Conservation (phyloP, 2,797 vertebrate species). For the Notolepis coatsorum region DNA sequence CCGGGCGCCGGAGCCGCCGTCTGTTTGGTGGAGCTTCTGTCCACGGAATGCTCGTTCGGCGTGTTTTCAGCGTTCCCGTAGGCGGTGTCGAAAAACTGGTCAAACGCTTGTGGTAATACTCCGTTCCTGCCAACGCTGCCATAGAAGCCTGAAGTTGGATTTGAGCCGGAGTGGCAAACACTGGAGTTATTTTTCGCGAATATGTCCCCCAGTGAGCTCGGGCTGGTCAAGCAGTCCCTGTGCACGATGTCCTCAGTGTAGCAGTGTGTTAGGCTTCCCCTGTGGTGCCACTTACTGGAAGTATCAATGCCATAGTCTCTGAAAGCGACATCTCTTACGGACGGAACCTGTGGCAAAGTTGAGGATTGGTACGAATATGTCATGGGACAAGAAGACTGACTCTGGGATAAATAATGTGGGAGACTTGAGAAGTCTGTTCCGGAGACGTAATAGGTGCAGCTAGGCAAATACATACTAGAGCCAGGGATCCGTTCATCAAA, state of each 20-base stretch:
- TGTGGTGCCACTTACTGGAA: conserved; percentile 96
- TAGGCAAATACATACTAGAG: conserved; percentile 99
- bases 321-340: conserved; percentile 98
- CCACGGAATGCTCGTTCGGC: conserved; percentile 83
- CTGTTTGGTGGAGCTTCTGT: conserved; percentile 84
- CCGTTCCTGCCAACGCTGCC: conserved; percentile 95
- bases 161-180: conserved; percentile 87
- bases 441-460: conserved; percentile 99
- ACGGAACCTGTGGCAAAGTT: conserved; percentile 96
- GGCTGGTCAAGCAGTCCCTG: conserved; percentile 93
- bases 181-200: conserved; percentile 90
- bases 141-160: conserved; percentile 90
- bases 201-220: conserved; percentile 90
- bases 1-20: conserved; percentile 78
- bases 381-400: conserved; percentile 96
- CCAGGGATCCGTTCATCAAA: conserved; percentile 98
- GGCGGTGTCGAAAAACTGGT: conserved; percentile 98
- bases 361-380: conserved; percentile 96
- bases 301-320: conserved; percentile 98
- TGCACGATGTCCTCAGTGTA: conserved; percentile 96
- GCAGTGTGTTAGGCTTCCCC: conserved; percentile 93
- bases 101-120: conserved; percentile 96
- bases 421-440: conserved; percentile 97
- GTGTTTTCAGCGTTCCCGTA: conserved; percentile 88
- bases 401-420: conserved; percentile 97